Conservation (phyloP, 2,797 vertebrate genomes). For the Pseudotriccus pelzelni region DNA sequence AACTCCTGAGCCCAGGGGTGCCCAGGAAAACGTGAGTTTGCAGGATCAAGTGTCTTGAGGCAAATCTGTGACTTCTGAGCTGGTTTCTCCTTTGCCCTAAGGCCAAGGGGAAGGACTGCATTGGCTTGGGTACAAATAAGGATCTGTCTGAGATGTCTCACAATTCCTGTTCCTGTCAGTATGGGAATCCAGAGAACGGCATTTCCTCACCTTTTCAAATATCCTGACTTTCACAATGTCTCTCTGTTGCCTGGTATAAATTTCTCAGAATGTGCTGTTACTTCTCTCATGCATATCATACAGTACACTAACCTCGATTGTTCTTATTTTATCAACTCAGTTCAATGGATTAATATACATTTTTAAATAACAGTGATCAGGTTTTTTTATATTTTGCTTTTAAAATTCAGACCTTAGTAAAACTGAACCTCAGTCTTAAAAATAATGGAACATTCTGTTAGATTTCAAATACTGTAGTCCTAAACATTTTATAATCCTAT, state of each 20-base stretch:
- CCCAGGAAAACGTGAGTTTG: not conserved
- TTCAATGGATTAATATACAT: conserved; percentile 45
- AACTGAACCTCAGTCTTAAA: conserved; percentile 66
- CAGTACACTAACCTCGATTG: conserved; percentile 28
- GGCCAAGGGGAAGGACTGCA: not conserved
- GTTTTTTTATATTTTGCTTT: conserved; percentile 52
- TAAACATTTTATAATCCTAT: conserved; percentile 67
- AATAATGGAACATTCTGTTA: conserved; percentile 71
- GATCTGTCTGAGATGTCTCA: not conserved
- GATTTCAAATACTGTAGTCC: conserved; percentile 66
- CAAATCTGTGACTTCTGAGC: not conserved
- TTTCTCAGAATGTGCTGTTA: conserved; percentile 39
- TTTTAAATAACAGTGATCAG: conserved; percentile 57
- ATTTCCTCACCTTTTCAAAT: conserved; percentile 23
- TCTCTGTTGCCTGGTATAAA: conserved; percentile 3
- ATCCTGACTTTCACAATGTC: conserved; percentile 34
- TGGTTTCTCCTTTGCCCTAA: not conserved
- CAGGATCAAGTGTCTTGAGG: not conserved
- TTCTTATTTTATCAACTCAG: conserved; percentile 47
- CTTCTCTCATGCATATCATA: conserved; percentile 31
- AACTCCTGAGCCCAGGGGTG: not conserved
- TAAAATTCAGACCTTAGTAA: conserved; percentile 57
- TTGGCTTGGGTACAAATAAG: not conserved
- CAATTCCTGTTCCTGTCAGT: not conserved
- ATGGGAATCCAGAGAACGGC: not conserved